Percentiles rank a stretch among this genome's conserved stretches.
Conservation (phyloP, 1,140 invertebrate species). For the Bombus waltoni region DNA sequence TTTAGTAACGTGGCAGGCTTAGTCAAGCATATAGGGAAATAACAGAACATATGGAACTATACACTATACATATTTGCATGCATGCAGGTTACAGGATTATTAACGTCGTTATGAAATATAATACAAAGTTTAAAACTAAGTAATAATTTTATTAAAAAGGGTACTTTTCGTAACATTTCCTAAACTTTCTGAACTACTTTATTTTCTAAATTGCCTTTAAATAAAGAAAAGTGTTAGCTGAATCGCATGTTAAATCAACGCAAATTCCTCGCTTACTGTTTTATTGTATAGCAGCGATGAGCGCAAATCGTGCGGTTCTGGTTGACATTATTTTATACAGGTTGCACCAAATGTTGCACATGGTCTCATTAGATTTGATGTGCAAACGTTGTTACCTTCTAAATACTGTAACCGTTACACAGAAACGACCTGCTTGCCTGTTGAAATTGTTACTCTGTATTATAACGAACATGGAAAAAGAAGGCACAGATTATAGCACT, state of each 20-base stretch:
- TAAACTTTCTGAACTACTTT: too few relatives aligned
- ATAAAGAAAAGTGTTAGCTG: neutral
- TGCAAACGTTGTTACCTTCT: slow-evolving; percentile 5
- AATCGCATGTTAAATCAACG: neutral
- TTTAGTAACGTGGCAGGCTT: too few relatives aligned
- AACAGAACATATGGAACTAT: too few relatives aligned
- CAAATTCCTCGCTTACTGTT: neutral
- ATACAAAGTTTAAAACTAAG: too few relatives aligned
- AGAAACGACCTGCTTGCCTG: neutral
- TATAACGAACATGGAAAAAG: too few relatives aligned
- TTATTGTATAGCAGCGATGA: neutral
- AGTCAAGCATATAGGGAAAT: too few relatives aligned
- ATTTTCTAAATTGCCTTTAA: too few relatives aligned
- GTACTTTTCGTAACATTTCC: too few relatives aligned
- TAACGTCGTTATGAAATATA: too few relatives aligned
- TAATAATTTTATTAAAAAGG: too few relatives aligned
- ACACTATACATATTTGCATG: too few relatives aligned
- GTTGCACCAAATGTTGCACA: slow-evolving; percentile 42
- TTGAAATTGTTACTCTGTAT: neutral
- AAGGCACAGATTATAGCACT: neutral
- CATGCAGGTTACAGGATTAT: too few relatives aligned
- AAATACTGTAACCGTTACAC: neutral
- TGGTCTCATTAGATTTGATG: slow-evolving; percentile 23
- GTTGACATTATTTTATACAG: slow-evolving; percentile 36
- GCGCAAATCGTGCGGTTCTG: slow-evolving; percentile 18